Evolutionary conservation across 2,888 invertebrate species (phyloP).

Genomic region (Adelphocoris suturalis): DNA sequence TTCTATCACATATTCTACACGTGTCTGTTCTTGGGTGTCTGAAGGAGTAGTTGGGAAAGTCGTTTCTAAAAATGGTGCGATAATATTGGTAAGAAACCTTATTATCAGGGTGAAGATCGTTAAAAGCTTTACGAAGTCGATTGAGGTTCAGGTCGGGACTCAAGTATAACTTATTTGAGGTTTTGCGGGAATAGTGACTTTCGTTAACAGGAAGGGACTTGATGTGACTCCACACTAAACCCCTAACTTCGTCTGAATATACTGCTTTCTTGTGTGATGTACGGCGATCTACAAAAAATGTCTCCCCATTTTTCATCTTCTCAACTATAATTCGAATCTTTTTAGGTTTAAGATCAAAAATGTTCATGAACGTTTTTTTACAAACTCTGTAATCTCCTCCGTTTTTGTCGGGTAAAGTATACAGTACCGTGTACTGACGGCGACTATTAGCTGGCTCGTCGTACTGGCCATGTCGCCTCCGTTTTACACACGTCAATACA

Average conservation of each 20-base stretch:
- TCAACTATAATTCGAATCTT: slow-evolving; percentile 2
- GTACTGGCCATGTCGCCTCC: slow-evolving; percentile 42
- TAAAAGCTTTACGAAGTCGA: slow-evolving; percentile 20
- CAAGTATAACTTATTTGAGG: slow-evolving; percentile 25
- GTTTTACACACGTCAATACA: not conserved
- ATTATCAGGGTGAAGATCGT: slow-evolving; percentile 9
- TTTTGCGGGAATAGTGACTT: slow-evolving; percentile 20
- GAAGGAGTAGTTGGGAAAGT: slow-evolving; percentile 18
- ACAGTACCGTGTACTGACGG: slow-evolving; percentile 5
- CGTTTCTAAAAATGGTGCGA: slow-evolving; percentile 25
- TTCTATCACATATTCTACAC: slow-evolving; percentile 20
- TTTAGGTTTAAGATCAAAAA: slow-evolving; percentile 34
- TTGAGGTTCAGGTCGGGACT: slow-evolving; percentile 18
- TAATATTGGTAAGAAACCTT: slow-evolving; percentile 19
- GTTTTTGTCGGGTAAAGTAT: slow-evolving; percentile 28
- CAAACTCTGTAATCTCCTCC: slow-evolving; percentile 27
- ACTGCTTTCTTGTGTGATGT: slow-evolving; percentile 24
- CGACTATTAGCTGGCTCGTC: slow-evolving; percentile 42
- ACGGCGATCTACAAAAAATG: slow-evolving; percentile 34
- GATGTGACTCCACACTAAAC: slow-evolving; percentile 12
- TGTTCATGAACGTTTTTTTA: slow-evolving; percentile 39
- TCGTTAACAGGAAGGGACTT: slow-evolving; percentile 25
- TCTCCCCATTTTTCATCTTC: slow-evolving; percentile 37
- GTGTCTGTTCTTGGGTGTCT: slow-evolving; percentile 18
- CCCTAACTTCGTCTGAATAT: slow-evolving; percentile 18